Evolutionary conservation across 2,113 vertebrate species (phyloP).

Genomic region (Recurvirostra avosetta): DNA sequence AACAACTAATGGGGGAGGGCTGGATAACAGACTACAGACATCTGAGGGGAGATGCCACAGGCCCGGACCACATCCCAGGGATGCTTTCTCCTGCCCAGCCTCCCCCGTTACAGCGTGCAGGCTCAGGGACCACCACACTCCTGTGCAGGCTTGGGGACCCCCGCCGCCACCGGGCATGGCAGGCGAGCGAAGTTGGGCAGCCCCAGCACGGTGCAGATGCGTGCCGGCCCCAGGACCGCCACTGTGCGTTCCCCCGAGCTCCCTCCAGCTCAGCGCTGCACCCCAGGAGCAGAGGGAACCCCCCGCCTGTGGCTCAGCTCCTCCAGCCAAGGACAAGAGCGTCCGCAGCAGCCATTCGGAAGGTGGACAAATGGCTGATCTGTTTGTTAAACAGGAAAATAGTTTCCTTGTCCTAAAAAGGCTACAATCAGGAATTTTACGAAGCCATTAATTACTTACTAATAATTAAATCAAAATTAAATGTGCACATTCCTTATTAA

Average conservation of each 20-base stretch:
- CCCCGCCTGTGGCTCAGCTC: neutral
- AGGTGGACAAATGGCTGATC: neutral
- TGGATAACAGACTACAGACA: neutral
- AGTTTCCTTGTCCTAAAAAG: slow-evolving; percentile 41
- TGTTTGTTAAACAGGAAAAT: neutral
- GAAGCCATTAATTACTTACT: slow-evolving; percentile 72
- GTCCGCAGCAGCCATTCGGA: neutral
- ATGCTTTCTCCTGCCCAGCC: neutral
- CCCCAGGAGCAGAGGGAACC: neutral
- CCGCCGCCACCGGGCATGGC: accelerated
- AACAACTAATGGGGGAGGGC: slow-evolving; percentile 48
- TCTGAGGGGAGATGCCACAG: neutral
- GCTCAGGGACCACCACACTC: neutral
- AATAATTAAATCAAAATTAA: slow-evolving; percentile 82
- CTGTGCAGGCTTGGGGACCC: neutral
- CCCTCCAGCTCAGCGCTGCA: accelerated
- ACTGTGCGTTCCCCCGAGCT: accelerated
- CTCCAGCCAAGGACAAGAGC: neutral
- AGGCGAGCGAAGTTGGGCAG: neutral
- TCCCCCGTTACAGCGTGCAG: accelerated
- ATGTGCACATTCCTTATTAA: slow-evolving; percentile 77
- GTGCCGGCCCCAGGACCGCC: accelerated
- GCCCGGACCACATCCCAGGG: neutral
- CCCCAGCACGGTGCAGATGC: neutral
- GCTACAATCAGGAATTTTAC: slow-evolving; percentile 57